Conservation (phyloP, 2,888 invertebrate species). For the Ormyrus pomaceus region DNA sequence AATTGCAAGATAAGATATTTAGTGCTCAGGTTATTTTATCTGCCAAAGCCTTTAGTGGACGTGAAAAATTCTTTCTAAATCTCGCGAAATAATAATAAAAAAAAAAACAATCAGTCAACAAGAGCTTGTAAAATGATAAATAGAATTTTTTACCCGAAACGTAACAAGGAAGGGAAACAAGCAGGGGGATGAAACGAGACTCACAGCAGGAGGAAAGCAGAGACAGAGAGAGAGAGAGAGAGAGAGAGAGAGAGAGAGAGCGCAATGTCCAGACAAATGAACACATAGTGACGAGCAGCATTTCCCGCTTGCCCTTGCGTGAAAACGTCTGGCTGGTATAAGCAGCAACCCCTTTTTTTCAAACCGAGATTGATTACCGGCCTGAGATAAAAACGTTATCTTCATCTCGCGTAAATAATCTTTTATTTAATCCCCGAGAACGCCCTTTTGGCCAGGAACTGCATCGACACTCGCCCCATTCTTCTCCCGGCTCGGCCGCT, state of each 20-base stretch:
- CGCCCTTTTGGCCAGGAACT: too few species aligned
- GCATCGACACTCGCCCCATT: too few species aligned
- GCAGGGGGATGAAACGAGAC: background rate
- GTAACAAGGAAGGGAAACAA: too few species aligned
- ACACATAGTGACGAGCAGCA: conserved; percentile 72
- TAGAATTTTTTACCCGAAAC: conserved; percentile 5
- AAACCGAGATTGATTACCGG: conserved; percentile 56
- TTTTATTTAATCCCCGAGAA: conserved; percentile 65
- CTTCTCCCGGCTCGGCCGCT: too few species aligned
- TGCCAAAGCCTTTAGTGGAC: too few species aligned
- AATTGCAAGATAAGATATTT: too few species aligned
- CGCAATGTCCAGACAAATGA: conserved; percentile 68
- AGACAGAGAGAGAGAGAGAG: background rate
- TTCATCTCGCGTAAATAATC: conserved; percentile 72
- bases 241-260: background rate
- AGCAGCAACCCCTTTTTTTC: conserved; percentile 59
- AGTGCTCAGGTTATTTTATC: too few species aligned
- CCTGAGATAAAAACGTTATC: conserved; percentile 73
- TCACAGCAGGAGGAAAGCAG: too few species aligned
- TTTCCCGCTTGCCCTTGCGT: conserved; percentile 71
- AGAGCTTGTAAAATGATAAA: background rate
- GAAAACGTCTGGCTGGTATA: conserved; percentile 65
- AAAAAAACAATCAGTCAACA: too few species aligned
- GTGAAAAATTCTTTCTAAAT: too few species aligned
- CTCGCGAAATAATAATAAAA: too few species aligned